phyloP scores from a whole-genome alignment of 2,888 invertebrate species.

The Pterostichus niger region DNA sequence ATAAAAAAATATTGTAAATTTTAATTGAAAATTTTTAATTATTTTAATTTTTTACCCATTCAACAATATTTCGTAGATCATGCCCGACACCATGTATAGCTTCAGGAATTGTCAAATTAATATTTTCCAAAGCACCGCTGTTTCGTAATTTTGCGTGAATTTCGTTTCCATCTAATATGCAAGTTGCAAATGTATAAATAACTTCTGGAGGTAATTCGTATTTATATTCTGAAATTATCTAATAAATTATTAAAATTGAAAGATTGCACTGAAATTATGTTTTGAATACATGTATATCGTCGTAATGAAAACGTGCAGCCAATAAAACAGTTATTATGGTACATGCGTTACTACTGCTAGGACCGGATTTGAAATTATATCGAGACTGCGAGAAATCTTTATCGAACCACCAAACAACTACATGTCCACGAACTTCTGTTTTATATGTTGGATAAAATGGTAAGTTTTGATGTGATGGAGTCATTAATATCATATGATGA shows the following conservation, averaged over 20 bases:
- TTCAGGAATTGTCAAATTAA: slow-evolving; percentile 80
- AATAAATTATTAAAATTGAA: slow-evolving; percentile 69
- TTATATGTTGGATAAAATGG: slow-evolving; percentile 76
- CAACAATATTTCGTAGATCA: slow-evolving; percentile 73
- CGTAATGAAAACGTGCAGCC: slow-evolving; percentile 77
- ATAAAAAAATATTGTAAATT: slow-evolving; percentile 42
- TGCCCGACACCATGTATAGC: slow-evolving; percentile 77
- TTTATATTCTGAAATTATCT: slow-evolving; percentile 37
- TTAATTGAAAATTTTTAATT: slow-evolving; percentile 39
- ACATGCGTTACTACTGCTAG: slow-evolving; percentile 81
- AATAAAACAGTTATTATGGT: slow-evolving; percentile 81
- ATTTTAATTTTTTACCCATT: slow-evolving; percentile 74
- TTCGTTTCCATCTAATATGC: slow-evolving; percentile 81
- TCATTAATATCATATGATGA: slow-evolving; percentile 7
- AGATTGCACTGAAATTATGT: slow-evolving; percentile 26
- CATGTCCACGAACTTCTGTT: slow-evolving; percentile 72
- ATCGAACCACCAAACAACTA: slow-evolving; percentile 80
- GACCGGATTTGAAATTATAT: slow-evolving; percentile 77
- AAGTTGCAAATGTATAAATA: slow-evolving; percentile 78
- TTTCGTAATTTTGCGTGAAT: slow-evolving; percentile 78
- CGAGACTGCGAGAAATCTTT: slow-evolving; percentile 81
- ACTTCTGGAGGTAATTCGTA: slow-evolving; percentile 71
- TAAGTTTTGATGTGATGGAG: slow-evolving; percentile 68
- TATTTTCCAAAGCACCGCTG: slow-evolving; percentile 75
- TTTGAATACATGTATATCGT: slow-evolving; percentile 72